Conservation (phyloP, 2,888 invertebrate genomes). For the Zeuzera pyrina region DNA sequence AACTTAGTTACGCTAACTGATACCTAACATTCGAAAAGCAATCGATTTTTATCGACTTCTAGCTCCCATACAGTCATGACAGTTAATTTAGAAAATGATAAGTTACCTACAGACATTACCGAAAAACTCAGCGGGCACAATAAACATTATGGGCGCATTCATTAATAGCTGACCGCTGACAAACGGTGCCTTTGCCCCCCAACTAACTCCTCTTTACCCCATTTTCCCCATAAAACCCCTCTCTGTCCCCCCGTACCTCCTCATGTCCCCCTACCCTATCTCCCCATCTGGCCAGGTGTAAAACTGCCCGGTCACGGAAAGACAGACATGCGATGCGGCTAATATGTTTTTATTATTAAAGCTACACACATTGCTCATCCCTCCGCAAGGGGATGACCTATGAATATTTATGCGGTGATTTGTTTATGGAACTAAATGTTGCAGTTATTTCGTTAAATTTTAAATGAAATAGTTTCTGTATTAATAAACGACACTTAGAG, state of each 20-base stretch:
- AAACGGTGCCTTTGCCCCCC: constrained; percentile 54
- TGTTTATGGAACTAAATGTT: constrained; percentile 36
- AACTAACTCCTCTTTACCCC: constrained; percentile 34
- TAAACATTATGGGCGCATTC: constrained; percentile 66
- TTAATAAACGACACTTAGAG: no score
- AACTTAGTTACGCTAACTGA: no score
- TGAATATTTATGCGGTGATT: constrained; percentile 68
- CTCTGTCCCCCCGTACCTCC: constrained; percentile 28
- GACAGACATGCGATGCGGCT: constrained; percentile 68
- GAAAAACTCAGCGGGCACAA: constrained; percentile 58
- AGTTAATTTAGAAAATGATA: constrained; percentile 59
- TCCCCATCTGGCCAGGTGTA: constrained; percentile 62
- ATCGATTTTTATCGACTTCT: no score
- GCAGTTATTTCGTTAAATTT: constrained; percentile 3
- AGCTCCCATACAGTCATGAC: constrained; percentile 24
- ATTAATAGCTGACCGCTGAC: constrained; percentile 68
- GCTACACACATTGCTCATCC: constrained; percentile 52
- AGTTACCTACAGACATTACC: constrained; percentile 33
- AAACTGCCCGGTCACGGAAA: constrained; percentile 70
- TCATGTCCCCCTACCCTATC: constrained; percentile 22
- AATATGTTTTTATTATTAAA: constrained; percentile 71
- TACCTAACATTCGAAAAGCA: no score
- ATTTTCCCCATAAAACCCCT: constrained; percentile 39
- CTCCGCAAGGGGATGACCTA: constrained; percentile 45
- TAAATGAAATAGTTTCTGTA: no score